Evolutionary conservation across 1,140 invertebrate genomes (phyloP), one percentile per base, ranked within the genome.

Genomic region (Scaptodrosophila lebanonensis): DNA sequence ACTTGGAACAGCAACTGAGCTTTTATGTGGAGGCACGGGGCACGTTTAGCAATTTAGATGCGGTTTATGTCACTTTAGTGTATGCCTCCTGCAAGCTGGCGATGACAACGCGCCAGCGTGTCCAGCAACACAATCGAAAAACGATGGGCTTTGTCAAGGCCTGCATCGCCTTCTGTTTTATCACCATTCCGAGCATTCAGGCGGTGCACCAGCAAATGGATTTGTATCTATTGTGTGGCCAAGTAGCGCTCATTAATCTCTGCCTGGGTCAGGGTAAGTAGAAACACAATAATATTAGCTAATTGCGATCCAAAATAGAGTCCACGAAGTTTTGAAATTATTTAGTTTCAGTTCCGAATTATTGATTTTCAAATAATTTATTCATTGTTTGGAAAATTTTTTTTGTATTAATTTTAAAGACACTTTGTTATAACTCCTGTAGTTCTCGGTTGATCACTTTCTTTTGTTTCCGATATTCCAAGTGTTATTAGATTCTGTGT

Each of bases 101-200:
- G 0, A 91, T 95, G 58, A 91, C 92, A 72, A 94, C 93, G 1
- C 88, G 92, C 50, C 89, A 89, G 70, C 90, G 94, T 32, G 91
- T 95, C 2, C 93, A 94, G 1, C 90, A 93, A 75, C 93, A 95
- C 73, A 95, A 93, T 1, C 90, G 92, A 89, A 73, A 65, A 22
- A 68, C 68, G 3, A 61, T 47, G 22, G 92, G 94, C 51, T 96
- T 97, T 89, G 93, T 96, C 17, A 91, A 94, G 67, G 96, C 97
- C n/a, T 99, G 97, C 89, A 92, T 95, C 42, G 97, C 97, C 0
- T 99, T 96, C 88, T 94, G 93, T 87, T 98, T 94, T 85, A 97
- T 99, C 27, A 98, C 97, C 1, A 95, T 98, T 88, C 97, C 97
- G 15, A 98, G 97, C 3, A 91, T 99, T 66, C 90, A 90, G 56